phyloP scores from a whole-genome alignment of 2,113 vertebrate genomes.

The Syngnathus scovelli region DNA sequence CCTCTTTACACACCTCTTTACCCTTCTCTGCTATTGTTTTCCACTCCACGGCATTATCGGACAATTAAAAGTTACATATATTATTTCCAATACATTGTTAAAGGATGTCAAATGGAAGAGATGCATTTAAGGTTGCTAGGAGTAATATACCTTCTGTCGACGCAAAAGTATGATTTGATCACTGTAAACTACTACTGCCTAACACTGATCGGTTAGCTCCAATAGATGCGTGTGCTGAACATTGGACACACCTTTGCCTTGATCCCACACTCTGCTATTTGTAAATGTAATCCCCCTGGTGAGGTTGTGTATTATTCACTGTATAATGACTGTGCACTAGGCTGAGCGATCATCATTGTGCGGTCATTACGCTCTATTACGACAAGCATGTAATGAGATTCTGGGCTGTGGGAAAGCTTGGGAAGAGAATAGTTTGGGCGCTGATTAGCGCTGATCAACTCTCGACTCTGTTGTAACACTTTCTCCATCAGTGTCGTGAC shows the following conservation, averaged over 20 bases:
- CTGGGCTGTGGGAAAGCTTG: conserved; percentile 55
- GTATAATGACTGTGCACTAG: conserved; percentile 58
- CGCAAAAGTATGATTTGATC: too few species aligned
- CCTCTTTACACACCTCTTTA: too few species aligned
- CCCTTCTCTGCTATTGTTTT: too few species aligned
- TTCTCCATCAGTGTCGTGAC: conserved; percentile 45
- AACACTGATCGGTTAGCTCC: not conserved
- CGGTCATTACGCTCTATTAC: conserved; percentile 66
- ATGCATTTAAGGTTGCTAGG: too few species aligned
- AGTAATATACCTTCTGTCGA: too few species aligned
- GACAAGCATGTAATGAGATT: conserved; percentile 65
- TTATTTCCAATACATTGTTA: too few species aligned
- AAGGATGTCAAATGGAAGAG: too few species aligned
- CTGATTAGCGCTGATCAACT: conserved; percentile 68
- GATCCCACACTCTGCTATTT: conserved; percentile 37
- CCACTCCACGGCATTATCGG: too few species aligned
- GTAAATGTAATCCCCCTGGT: conserved; percentile 47
- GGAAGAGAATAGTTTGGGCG: conserved; percentile 62
- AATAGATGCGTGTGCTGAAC: conserved; percentile 13
- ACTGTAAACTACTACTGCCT: not conserved
- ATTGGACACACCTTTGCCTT: conserved; percentile 21
- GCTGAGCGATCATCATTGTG: conserved; percentile 60
- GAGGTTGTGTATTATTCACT: conserved; percentile 55
- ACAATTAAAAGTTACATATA: too few species aligned
- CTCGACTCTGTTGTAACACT: conserved; percentile 58